phyloP scores from a whole-genome alignment of 1,140 invertebrate species.

The Sycobia sp. region DNA sequence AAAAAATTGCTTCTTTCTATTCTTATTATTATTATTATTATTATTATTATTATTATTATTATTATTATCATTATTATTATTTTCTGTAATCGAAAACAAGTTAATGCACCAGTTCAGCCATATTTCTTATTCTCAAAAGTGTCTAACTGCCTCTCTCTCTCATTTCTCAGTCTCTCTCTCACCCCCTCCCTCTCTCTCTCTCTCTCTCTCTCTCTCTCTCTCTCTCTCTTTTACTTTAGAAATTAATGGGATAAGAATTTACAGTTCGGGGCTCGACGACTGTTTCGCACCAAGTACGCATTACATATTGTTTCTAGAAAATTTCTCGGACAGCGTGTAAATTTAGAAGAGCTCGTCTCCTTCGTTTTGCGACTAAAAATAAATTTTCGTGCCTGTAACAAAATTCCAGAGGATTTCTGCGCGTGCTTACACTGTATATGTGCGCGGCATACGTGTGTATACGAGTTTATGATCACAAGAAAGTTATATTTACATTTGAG shows the following conservation, averaged over 20 bases:
- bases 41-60: too few species aligned
- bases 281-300: neutral
- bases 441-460: neutral
- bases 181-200: neutral
- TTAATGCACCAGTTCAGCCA: too few species aligned
- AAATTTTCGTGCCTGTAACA: slow-evolving; percentile 24
- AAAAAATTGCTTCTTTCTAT: slow-evolving; percentile 4
- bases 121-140: too few species aligned
- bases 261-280: neutral
- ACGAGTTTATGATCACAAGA: too few species aligned
- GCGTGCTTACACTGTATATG: too few species aligned
- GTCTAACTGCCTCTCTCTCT: too few species aligned
- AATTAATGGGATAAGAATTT: too few species aligned
- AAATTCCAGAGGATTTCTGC: slow-evolving; percentile 15
- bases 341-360: slow-evolving; percentile 24
- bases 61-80: too few species aligned
- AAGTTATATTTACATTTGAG: slow-evolving; percentile 16
- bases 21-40: slow-evolving; percentile 3
- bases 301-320: slow-evolving; percentile 11
- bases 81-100: too few species aligned
- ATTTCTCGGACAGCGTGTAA: slow-evolving; percentile 11
- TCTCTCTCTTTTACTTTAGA: neutral
- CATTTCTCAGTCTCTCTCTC: too few species aligned
- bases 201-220: neutral
- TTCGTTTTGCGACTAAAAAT: slow-evolving; percentile 25